Conservation (phyloP, 2,113 vertebrate genomes). For the Psophia crepitans region DNA sequence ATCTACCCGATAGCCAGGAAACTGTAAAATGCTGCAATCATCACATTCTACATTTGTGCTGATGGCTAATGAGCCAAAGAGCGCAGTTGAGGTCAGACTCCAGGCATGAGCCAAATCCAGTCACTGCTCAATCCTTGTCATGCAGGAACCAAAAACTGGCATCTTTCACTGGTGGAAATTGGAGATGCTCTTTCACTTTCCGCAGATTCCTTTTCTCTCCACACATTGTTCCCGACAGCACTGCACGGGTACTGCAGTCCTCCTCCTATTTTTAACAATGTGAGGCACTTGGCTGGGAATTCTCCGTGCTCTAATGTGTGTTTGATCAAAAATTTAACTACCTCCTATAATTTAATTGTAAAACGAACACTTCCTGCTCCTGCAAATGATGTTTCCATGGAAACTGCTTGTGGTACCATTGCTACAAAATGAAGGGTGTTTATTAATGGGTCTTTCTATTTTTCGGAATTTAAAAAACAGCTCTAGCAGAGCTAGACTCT, state of each 20-base stretch:
- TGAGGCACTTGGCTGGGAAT: constrained; percentile 22
- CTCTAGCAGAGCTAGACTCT: too few species aligned
- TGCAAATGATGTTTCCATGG: constrained; percentile 61
- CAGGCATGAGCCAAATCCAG: not conserved
- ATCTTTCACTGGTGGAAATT: not conserved
- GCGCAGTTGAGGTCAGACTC: not conserved
- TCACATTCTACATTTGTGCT: not conserved
- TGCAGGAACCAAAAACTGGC: not conserved
- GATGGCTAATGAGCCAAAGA: not conserved
- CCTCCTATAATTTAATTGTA: constrained; percentile 49
- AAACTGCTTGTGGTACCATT: constrained; percentile 29
- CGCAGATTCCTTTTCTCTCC: not conserved
- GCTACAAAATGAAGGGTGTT: not conserved
- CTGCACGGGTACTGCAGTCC: not conserved
- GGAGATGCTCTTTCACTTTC: not conserved
- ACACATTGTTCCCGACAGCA: not conserved
- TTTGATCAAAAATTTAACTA: constrained; percentile 65
- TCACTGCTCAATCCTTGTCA: not conserved
- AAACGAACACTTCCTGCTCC: constrained; percentile 32
- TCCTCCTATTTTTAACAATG: constrained; percentile 14
- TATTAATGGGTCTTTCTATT: not conserved
- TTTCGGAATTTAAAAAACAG: not conserved
- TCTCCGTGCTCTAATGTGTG: constrained; percentile 22
- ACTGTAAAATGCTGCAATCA: not conserved
- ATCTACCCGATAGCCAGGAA: not conserved